A percentile compares a stretch with the other conserved stretches of the same genome.
phyloP scores from a whole-genome alignment of 37 sponge, comb jelly and placozoan genomes.

The Axinella damicornis region DNA sequence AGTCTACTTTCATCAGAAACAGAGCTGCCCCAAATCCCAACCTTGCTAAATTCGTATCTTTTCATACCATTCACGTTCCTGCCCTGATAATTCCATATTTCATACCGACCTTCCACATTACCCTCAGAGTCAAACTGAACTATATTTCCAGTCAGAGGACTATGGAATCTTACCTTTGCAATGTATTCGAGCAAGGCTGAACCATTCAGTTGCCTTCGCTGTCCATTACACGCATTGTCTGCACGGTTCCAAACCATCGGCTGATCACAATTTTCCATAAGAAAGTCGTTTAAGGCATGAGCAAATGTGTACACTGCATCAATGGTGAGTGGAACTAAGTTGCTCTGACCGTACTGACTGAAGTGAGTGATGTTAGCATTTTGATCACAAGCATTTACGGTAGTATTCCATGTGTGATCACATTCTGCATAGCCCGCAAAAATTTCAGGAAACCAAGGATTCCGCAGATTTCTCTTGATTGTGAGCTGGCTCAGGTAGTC shows the following conservation, averaged over 20 bases:
- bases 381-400: not conserved
- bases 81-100: slow-evolving; percentile 41
- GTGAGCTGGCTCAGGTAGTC: slow-evolving; percentile 50
- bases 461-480: slow-evolving; percentile 43
- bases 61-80: not conserved
- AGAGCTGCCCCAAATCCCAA: slow-evolving; percentile 52
- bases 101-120: slow-evolving; percentile 32
- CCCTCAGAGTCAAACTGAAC: slow-evolving; percentile 62
- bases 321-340: slow-evolving; percentile 50
- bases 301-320: slow-evolving; percentile 85
- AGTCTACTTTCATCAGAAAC: too few relatives aligned
- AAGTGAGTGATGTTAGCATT: too few relatives aligned
- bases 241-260: slow-evolving; percentile 20
- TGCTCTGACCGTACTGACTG: too few relatives aligned
- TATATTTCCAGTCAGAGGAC: slow-evolving; percentile 14
- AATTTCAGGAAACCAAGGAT: slow-evolving; percentile 68
- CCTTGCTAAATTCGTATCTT: not conserved
- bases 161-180: slow-evolving; percentile 52
- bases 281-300: slow-evolving; percentile 61
- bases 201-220: slow-evolving; percentile 32
- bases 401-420: slow-evolving; percentile 25
- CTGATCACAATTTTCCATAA: slow-evolving; percentile 61
- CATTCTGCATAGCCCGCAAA: not conserved
- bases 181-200: slow-evolving; percentile 31
- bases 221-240: slow-evolving; percentile 37